Percentiles rank a stretch among this genome's conserved stretches.
Evolutionary conservation across 2,113 vertebrate genomes (phyloP).

Genomic region (Albula glossodonta): DNA sequence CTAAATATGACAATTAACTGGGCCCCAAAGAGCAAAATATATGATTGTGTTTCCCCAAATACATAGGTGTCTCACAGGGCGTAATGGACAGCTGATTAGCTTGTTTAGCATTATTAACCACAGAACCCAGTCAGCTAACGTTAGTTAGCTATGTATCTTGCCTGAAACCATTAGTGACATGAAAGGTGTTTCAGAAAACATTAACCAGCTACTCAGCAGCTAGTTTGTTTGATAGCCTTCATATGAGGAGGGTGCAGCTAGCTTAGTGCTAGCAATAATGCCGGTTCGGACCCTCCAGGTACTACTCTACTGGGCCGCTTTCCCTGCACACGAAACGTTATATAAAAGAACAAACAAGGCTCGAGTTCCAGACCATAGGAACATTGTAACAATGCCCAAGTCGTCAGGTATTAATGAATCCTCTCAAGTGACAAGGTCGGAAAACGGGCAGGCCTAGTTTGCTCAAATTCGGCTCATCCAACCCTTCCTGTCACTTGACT

Average conservation of each 20-base stretch:
- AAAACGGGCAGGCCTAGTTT: conserved; percentile 17
- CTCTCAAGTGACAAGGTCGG: conserved; percentile 22
- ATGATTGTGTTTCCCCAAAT: not conserved
- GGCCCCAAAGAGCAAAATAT: not conserved
- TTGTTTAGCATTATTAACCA: not conserved
- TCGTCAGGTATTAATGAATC: conserved; percentile 25
- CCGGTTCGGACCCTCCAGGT: not conserved
- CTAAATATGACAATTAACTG: not conserved
- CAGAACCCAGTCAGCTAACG: not conserved
- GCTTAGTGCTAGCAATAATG: not conserved
- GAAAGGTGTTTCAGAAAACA: not conserved
- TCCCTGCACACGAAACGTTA: not conserved
- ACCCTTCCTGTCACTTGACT: conserved; percentile 39
- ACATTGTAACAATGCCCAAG: conserved; percentile 15
- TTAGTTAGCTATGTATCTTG: not conserved
- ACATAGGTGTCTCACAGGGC: not conserved
- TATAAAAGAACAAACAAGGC: not conserved
- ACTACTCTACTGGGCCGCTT: not conserved
- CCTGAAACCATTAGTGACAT: not conserved
- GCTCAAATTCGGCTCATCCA: not conserved
- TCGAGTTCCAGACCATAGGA: not conserved
- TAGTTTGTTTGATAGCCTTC: not conserved
- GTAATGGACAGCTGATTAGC: not conserved
- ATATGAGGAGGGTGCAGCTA: not conserved
- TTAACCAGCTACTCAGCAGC: conserved; percentile 3